A percentile compares a stretch with the other conserved stretches of the same genome.
phyloP scores from a whole-genome alignment of 2,888 invertebrate genomes.

The Nesidiocoris tenuis region DNA sequence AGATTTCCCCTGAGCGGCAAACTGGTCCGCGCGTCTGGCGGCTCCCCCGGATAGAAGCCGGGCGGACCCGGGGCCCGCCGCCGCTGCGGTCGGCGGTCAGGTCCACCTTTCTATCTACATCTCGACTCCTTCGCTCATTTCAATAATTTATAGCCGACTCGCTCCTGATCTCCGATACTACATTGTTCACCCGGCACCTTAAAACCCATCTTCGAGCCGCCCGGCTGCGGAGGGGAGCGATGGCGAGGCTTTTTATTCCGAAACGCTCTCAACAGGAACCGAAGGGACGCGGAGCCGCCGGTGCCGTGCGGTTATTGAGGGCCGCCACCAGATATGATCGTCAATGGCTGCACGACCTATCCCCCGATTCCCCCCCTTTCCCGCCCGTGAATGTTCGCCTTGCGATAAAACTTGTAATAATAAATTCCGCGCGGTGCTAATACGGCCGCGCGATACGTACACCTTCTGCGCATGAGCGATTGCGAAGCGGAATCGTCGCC shows the following conservation, averaged over 20 bases:
- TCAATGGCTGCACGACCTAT: conserved; percentile 42
- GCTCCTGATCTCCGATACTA: conserved; percentile 42
- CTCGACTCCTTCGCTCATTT: conserved; percentile 40
- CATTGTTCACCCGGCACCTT: conserved; percentile 43
- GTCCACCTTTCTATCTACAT: conserved; percentile 33
- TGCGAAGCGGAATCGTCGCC: background rate
- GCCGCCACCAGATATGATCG: conserved; percentile 40
- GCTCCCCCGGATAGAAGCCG: conserved; percentile 33
- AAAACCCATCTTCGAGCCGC: conserved; percentile 8
- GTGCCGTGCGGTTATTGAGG: conserved; percentile 43
- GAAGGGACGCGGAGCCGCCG: conserved; percentile 13
- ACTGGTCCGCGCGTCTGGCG: too few relatives aligned
- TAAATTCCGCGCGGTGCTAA: conserved; percentile 37
- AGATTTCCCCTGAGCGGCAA: too few relatives aligned
- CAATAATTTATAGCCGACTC: conserved; percentile 42
- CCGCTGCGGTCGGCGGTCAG: background rate
- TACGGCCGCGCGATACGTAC: background rate
- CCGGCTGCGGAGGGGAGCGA: background rate
- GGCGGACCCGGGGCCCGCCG: conserved; percentile 14
- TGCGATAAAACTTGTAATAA: conserved; percentile 34
- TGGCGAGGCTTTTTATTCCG: conserved; percentile 26
- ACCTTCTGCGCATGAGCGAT: background rate
- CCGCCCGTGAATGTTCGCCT: background rate
- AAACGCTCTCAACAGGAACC: conserved; percentile 18
- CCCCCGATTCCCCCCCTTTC: conserved; percentile 35